Evolutionary conservation across 2,113 vertebrate species (phyloP).

Genomic region (Saguinus midas): DNA sequence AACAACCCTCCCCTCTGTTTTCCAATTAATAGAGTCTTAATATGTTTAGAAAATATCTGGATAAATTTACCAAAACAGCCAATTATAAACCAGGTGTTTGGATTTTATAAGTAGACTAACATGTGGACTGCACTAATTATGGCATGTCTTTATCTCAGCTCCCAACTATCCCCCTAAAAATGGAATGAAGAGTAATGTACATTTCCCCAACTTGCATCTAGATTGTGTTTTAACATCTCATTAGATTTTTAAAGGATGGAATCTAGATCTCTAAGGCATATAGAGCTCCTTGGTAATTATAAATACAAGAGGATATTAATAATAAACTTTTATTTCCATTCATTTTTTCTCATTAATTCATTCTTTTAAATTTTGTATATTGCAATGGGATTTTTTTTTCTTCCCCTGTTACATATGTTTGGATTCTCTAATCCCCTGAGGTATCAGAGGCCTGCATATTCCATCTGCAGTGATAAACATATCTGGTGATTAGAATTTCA

Average conservation of each 20-base stretch:
- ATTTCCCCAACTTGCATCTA: constrained; percentile 4
- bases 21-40: constrained; percentile 56
- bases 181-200: background rate
- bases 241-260: constrained; percentile 67
- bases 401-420: constrained; percentile 50
- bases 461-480: constrained; percentile 73
- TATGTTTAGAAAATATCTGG: constrained; percentile 71
- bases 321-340: constrained; percentile 72
- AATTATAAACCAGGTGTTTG: constrained; percentile 74
- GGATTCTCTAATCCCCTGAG: constrained; percentile 47
- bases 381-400: constrained; percentile 50
- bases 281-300: constrained; percentile 60
- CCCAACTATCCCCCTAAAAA: constrained; percentile 30
- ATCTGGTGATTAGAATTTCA: constrained; percentile 80
- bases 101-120: constrained; percentile 64
- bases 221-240: constrained; percentile 62
- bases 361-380: constrained; percentile 60
- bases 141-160: constrained; percentile 45
- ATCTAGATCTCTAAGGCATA: constrained; percentile 43
- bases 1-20: constrained; percentile 46
- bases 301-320: constrained; percentile 71
- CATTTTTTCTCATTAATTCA: constrained; percentile 71
- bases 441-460: constrained; percentile 34
- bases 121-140: constrained; percentile 72
- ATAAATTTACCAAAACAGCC: constrained; percentile 60